Evolutionary conservation across 2,797 vertebrate genomes (phyloP), one percentile per base, ranked within the genome.

Genomic region (Triplophysa yarkandensis): DNA sequence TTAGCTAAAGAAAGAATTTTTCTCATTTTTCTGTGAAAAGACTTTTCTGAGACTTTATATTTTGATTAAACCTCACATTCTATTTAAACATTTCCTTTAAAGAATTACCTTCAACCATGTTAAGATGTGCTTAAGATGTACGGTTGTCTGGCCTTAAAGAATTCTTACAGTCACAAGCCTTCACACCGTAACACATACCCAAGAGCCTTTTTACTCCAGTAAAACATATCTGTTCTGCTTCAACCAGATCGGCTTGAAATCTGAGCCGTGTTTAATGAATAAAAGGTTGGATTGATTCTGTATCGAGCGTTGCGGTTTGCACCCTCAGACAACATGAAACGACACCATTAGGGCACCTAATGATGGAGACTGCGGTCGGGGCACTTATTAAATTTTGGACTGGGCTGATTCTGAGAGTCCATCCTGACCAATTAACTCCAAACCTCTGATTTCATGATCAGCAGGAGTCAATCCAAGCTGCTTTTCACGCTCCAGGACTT

Each of bases 321-420:
- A 34, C 32, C 68, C 48, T 68, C 64, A 65, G 46, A 21, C 19
- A 48, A 32, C 48, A 62, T n/a, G 62, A 74, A 57, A 55, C 41
- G 25, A 55, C 64, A 52, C 27, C 68, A 72, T 66, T 74, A 67
- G 36, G 16, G 32, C 55, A 54, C 61, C 78, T 63, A 61, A 62
- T 79, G 68, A 79, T 76, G 72, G 52, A 76, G 65, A 27, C 55
- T 17, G 65, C 43, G 39, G 74, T 76, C 60, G 34, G 43, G 10
- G 16, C 32, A 60, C 58, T 60, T 17, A 50, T 62, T 63, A 39
- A 39, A 62, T 52, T 71, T 71, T 60, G 41, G 21, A 14, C 43
- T 48, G 16, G 1, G 16, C 57, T 52, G 23, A 62, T 71, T 71
- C 11, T 52, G 30, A 50, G 43, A 1, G 1, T 52, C 58, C 52